Conservation (phyloP, 2,797 vertebrate genomes). For the Chiloscyllium punctatum region DNA sequence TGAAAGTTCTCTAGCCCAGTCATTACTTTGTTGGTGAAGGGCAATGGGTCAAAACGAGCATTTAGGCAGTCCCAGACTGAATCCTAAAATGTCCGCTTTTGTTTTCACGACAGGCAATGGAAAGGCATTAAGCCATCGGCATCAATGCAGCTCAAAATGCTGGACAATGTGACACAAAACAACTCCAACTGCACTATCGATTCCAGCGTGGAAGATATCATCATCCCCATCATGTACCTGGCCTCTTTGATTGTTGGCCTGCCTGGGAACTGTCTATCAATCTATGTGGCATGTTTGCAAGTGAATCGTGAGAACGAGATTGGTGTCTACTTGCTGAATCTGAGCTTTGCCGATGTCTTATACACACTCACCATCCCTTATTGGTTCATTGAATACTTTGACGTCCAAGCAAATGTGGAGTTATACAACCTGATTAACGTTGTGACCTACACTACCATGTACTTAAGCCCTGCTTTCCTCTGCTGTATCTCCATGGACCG, state of each 20-base stretch:
- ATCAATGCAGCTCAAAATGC: neutral
- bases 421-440: conserved; percentile 45
- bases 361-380: conserved; percentile 51
- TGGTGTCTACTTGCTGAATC: conserved; percentile 49
- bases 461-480: conserved; percentile 50
- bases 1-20: neutral
- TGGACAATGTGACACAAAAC: neutral
- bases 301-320: conserved; percentile 46
- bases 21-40: neutral
- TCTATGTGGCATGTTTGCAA: conserved; percentile 50
- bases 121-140: neutral
- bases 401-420: neutral
- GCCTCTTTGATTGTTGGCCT: conserved; percentile 50
- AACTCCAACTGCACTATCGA: neutral
- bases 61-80: neutral
- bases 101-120: neutral
- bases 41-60: neutral
- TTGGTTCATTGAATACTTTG: conserved; percentile 48
- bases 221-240: conserved; percentile 47
- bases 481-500: conserved; percentile 54
- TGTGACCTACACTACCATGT: conserved; percentile 56
- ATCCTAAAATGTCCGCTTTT: neutral
- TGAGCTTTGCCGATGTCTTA: conserved; percentile 53
- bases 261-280: conserved; percentile 51
- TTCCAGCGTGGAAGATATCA: neutral